Conservation (phyloP, 1,140 invertebrate genomes). For the Phocides pigmalion region DNA sequence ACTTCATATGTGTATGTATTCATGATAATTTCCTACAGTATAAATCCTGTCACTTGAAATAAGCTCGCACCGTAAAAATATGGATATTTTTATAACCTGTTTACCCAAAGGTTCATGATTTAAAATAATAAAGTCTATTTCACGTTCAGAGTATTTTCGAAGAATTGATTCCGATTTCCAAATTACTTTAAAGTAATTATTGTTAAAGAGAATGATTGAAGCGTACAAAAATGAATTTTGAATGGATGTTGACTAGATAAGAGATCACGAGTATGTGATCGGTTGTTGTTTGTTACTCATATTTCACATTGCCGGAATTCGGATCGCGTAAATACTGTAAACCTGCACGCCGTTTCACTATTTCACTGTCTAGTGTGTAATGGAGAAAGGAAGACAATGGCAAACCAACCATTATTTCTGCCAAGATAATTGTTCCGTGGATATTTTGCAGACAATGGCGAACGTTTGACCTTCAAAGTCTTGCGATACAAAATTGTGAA, state of each 20-base stretch:
- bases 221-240: no score
- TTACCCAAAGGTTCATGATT: no score
- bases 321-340: background rate
- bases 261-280: background rate
- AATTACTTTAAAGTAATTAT: no score
- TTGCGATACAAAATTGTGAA: constrained; percentile 26
- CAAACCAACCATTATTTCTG: constrained; percentile 27
- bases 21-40: no score
- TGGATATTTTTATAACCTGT: no score
- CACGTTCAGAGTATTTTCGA: no score
- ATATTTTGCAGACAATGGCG: constrained; percentile 29
- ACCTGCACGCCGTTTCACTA: constrained; percentile 4
- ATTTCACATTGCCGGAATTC: background rate
- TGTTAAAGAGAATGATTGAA: no score
- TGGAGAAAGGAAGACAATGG: background rate
- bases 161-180: no score
- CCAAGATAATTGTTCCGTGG: constrained; percentile 27
- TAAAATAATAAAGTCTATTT: no score
- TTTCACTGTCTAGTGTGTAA: constrained; percentile 19
- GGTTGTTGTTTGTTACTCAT: background rate
- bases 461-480: constrained; percentile 23
- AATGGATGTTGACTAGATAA: background rate
- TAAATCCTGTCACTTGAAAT: no score
- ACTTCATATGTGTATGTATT: no score
- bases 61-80: no score